These are phyloP conservation scores for Tetraodon nigroviridis DNA, from an alignment of 2,113 vertebrate genomes.

Conservation along the genomic window DNA sequence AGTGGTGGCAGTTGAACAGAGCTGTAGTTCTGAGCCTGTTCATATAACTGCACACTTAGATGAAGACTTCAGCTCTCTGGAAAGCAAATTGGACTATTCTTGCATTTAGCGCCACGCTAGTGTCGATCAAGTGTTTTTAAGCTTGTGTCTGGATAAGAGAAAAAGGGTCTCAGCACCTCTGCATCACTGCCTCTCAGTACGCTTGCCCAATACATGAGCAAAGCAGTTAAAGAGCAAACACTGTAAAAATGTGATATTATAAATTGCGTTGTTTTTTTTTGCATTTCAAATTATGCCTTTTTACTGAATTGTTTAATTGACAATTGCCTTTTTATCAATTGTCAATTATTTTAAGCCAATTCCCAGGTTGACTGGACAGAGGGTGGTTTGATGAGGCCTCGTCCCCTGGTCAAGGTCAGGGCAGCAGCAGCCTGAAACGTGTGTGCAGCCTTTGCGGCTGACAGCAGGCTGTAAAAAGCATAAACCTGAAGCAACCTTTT, in stretches of 20 bases:
- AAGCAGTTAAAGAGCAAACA: too few species aligned
- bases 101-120: slow-evolving; percentile 54
- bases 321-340: too few species aligned
- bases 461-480: slow-evolving; percentile 51
- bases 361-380: background rate
- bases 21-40: slow-evolving; percentile 35
- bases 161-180: slow-evolving; percentile 5
- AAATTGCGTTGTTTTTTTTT: background rate
- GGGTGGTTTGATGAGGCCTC: slow-evolving; percentile 1
- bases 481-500: slow-evolving; percentile 58
- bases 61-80: slow-evolving; percentile 52
- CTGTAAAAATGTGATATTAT: too few species aligned
- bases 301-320: background rate
- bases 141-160: slow-evolving; percentile 44
- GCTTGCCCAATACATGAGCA: too few species aligned
- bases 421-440: slow-evolving; percentile 16
- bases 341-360: background rate
- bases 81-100: slow-evolving; percentile 69
- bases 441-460: slow-evolving; percentile 18
- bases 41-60: slow-evolving; percentile 54
- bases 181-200: background rate
- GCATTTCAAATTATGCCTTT: background rate
- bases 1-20: slow-evolving; percentile 61
- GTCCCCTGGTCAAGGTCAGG: slow-evolving; percentile 45
- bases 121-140: slow-evolving; percentile 56